Evolutionary conservation across 2,113 vertebrate species (phyloP).

Genomic region (Symphodus melops): DNA sequence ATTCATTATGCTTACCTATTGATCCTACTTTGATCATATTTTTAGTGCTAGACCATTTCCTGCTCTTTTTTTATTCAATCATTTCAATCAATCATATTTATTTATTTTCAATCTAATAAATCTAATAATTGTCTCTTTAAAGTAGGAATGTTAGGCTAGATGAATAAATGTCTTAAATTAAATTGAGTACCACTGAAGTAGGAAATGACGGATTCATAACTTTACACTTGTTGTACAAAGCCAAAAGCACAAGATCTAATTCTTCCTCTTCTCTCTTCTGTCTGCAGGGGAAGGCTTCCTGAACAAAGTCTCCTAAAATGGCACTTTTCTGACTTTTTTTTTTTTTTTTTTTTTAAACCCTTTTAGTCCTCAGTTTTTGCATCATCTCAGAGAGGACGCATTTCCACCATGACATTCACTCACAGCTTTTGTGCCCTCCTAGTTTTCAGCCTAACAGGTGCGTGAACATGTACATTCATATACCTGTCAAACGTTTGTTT

Average conservation of each 20-base stretch:
- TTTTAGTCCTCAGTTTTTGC: constrained; percentile 25
- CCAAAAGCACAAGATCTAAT: neutral
- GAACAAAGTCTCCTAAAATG: constrained; percentile 60
- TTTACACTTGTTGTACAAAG: neutral
- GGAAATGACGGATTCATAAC: too few species aligned
- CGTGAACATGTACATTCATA: constrained; percentile 13
- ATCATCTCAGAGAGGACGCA: constrained; percentile 14
- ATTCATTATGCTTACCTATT: neutral
- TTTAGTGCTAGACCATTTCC: neutral
- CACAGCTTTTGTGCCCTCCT: constrained; percentile 55
- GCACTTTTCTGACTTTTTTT: constrained; percentile 52
- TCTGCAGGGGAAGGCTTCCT: constrained; percentile 67
- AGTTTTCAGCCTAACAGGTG: constrained; percentile 69
- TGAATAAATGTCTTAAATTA: too few species aligned
- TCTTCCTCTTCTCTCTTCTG: neutral
- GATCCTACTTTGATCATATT: neutral
- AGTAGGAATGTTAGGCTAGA: too few species aligned
- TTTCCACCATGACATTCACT: constrained; percentile 64
- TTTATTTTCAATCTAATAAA: too few species aligned
- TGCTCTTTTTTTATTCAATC: too few species aligned
- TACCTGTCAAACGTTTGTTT: neutral
- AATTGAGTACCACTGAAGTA: too few species aligned
- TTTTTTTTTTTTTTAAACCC: too few species aligned
- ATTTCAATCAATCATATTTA: too few species aligned
- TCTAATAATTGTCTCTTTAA: too few species aligned